Base-by-base conservation (phyloP, 1,140 invertebrate species). In the Bursaphelenchus mucronatus region DNA sequence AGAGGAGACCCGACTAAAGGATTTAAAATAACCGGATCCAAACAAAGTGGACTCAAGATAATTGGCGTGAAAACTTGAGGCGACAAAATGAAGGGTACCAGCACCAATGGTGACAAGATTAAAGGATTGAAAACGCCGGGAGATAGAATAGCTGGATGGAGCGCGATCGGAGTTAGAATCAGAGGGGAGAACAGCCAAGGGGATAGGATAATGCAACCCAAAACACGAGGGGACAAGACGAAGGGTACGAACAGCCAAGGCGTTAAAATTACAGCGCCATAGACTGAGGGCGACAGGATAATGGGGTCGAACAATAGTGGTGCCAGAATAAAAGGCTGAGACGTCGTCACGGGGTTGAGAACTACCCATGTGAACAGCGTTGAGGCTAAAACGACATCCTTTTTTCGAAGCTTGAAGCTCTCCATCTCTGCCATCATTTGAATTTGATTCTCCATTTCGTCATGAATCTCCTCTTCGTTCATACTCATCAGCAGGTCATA, bases 211-310 rank as follows among this genome's bases (percentile, higher is more conserved):
- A 43, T 66, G 50, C n/a, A 70, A 5, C 40, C 43, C 2, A 70
- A 39, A 41, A 73, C 55, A 57, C 75, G 68, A 52, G 76, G 76
- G 10, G 71, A 68, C 19, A 77, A 51, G 17, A 77, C 69, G 7
- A 77, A 44, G 8, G 76, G 76, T 15, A 74, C 64, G 21, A 78
- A 74, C 1, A 79, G 13, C 72, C 52, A 59, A 63, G 8, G 30
- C 30, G 30, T 30, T 30, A 30, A 30, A 5, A 30, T 30, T 30
- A 30, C 30, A 30, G 30, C 30, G 30, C n/a, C 11, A 3, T 64
- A 49, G n/a, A 70, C 65, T 11, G 66, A 57, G 8, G 74, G 75
- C 2, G 64, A 53, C 17, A 79, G 63, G 41, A 76, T 49, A 39
- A 79, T 47, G 4, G 67, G 63, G 9, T 68, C 62, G 11, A 74